Evolutionary conservation across 2,888 invertebrate genomes (phyloP).

Genomic region (Dicranocentrus wangi): DNA sequence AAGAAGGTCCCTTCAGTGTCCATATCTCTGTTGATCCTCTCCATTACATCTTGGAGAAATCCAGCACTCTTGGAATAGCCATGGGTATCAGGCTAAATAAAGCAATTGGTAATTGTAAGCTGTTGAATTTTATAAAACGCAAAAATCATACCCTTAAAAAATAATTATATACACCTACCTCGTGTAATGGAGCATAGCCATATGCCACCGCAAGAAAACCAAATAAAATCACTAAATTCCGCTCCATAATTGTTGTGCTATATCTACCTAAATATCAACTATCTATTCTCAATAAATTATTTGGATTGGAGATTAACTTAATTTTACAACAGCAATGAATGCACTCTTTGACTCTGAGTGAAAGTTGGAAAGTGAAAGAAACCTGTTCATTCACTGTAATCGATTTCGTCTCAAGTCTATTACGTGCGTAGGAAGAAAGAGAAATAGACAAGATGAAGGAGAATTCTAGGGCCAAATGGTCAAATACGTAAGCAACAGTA

Average conservation of each 20-base stretch:
- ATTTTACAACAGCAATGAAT: not conserved
- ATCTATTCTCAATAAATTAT: not conserved
- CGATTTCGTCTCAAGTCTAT: slow-evolving; percentile 1
- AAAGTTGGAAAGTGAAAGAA: slow-evolving; percentile 1
- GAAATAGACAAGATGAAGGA: not conserved
- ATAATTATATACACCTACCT: slow-evolving; percentile 57
- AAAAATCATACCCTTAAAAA: not conserved
- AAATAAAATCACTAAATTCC: slow-evolving; percentile 20
- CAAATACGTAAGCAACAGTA: not conserved
- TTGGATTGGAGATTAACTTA: not conserved
- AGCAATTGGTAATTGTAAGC: not conserved
- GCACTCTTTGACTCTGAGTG: not conserved
- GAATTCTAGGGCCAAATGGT: slow-evolving; percentile 6
- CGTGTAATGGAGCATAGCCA: slow-evolving; percentile 71
- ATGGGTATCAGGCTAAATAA: slow-evolving; percentile 24
- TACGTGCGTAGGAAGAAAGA: slow-evolving; percentile 26
- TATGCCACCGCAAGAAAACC: slow-evolving; percentile 41
- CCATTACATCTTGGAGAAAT: slow-evolving; percentile 71
- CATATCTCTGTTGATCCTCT: slow-evolving; percentile 69
- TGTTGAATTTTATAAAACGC: too few species aligned
- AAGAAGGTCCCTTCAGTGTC: slow-evolving; percentile 65
- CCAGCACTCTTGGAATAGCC: slow-evolving; percentile 63
- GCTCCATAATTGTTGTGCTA: slow-evolving; percentile 39
- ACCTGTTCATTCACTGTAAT: slow-evolving; percentile 38
- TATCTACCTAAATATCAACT: too few species aligned